Evolutionary conservation across 2,113 vertebrate species (phyloP).

Genomic region (Myrmecobius fasciatus): DNA sequence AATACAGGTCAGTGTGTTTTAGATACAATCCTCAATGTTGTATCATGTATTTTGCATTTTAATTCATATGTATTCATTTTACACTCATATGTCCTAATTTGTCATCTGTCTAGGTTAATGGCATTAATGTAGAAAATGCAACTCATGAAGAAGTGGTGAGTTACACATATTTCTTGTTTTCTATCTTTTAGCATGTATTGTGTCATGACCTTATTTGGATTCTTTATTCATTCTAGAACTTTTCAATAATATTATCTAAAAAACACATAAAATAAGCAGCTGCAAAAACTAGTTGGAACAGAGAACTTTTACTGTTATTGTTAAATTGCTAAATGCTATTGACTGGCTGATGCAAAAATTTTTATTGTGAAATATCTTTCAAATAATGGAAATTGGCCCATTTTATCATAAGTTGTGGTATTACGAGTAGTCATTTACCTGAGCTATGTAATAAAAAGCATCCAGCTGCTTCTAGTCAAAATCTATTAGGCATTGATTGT

Average conservation of each 20-base stretch:
- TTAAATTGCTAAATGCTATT: too few species aligned
- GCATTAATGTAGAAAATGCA: conserved; percentile 93
- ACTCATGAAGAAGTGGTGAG: conserved; percentile 97
- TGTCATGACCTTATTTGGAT: not conserved
- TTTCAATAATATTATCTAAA: not conserved
- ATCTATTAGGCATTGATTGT: not conserved
- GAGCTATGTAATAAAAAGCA: not conserved
- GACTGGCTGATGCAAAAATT: too few species aligned
- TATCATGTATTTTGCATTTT: conserved; percentile 48
- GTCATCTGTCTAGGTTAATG: conserved; percentile 89
- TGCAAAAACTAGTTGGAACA: too few species aligned
- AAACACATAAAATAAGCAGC: too few species aligned
- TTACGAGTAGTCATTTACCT: not conserved
- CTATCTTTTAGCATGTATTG: not conserved
- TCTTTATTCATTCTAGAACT: not conserved
- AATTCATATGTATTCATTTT: not conserved
- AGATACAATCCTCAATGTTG: not conserved
- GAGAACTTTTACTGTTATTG: too few species aligned
- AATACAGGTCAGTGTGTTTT: conserved; percentile 90
- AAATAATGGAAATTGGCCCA: not conserved
- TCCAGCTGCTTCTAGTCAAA: not conserved
- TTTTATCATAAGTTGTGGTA: not conserved
- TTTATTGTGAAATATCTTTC: not conserved
- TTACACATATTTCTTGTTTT: conserved; percentile 68
- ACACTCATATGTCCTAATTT: conserved; percentile 62